Conservation (phyloP, 2,888 invertebrate species). For the Calephelis perditalis region DNA sequence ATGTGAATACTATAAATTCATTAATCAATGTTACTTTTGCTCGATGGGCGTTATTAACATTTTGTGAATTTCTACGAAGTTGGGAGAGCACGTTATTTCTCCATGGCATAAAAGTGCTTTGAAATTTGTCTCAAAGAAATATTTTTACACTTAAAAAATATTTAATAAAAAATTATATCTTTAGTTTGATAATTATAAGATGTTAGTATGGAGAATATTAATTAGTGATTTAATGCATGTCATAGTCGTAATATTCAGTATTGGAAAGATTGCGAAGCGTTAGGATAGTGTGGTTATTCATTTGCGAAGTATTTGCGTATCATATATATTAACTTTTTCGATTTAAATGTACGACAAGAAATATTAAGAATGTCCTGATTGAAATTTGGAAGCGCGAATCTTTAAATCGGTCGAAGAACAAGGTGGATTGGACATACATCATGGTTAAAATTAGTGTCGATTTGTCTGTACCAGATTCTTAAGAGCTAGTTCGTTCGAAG, state of each 20-base stretch:
- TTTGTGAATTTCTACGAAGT: slow-evolving; percentile 37
- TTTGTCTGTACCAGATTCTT: neutral
- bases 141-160: slow-evolving; percentile 58
- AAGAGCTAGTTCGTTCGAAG: slow-evolving; percentile 26
- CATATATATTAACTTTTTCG: slow-evolving; percentile 31
- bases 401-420: slow-evolving; percentile 24
- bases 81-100: slow-evolving; percentile 32
- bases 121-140: slow-evolving; percentile 61
- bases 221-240: slow-evolving; percentile 71
- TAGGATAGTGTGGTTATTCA: slow-evolving; percentile 22
- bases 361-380: slow-evolving; percentile 14
- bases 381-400: slow-evolving; percentile 22
- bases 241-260: slow-evolving; percentile 61
- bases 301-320: slow-evolving; percentile 22
- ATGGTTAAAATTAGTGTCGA: slow-evolving; percentile 17
- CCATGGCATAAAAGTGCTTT: slow-evolving; percentile 45
- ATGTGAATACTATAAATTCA: slow-evolving; percentile 36
- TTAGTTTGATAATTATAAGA: slow-evolving; percentile 68
- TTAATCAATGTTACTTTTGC: slow-evolving; percentile 34
- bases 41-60: slow-evolving; percentile 60
- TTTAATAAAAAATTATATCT: slow-evolving; percentile 63
- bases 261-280: slow-evolving; percentile 44
- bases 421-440: slow-evolving; percentile 43
- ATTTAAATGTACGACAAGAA: slow-evolving; percentile 35
- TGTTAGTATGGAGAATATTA: slow-evolving; percentile 68